Conservation (phyloP, 2,797 vertebrate species). For the Danio aesculapii region DNA sequence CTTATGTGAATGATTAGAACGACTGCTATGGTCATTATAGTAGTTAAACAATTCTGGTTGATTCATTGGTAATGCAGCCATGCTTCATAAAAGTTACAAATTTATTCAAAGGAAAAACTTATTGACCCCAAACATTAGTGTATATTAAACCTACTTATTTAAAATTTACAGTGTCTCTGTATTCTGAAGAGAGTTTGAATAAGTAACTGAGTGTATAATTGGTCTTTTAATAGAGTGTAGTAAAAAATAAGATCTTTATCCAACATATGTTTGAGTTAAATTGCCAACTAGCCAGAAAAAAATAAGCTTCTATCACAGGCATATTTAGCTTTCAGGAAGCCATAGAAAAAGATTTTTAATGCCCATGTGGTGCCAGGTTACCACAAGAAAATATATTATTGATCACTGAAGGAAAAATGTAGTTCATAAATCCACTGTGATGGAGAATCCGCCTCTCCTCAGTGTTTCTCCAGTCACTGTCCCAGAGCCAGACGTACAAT, state of each 20-base stretch:
- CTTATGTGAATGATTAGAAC: too few species aligned
- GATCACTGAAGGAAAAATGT: constrained; percentile 4
- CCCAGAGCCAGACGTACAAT: constrained; percentile 11
- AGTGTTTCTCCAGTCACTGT: not conserved
- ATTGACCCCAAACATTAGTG: not conserved
- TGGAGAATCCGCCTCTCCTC: constrained; percentile 18
- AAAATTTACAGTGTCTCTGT: not conserved
- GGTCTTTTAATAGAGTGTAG: too few species aligned
- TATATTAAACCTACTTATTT: not conserved
- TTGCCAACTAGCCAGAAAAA: not conserved
- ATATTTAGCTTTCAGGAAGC: not conserved
- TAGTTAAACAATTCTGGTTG: too few species aligned
- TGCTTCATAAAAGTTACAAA: not conserved
- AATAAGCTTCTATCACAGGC: not conserved
- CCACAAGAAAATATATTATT: constrained; percentile 15
- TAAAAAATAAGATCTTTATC: not conserved
- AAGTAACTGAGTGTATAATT: not conserved
- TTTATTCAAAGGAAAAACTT: not conserved
- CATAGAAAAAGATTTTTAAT: not conserved
- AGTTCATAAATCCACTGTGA: constrained; percentile 27
- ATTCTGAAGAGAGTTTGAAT: not conserved
- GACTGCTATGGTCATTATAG: too few species aligned
- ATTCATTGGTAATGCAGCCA: not conserved
- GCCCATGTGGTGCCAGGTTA: not conserved
- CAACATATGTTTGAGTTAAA: not conserved